Percentiles rank a stretch among this genome's conserved stretches.
Conservation (phyloP, 2,113 vertebrate species). For the Lanius collurio region DNA sequence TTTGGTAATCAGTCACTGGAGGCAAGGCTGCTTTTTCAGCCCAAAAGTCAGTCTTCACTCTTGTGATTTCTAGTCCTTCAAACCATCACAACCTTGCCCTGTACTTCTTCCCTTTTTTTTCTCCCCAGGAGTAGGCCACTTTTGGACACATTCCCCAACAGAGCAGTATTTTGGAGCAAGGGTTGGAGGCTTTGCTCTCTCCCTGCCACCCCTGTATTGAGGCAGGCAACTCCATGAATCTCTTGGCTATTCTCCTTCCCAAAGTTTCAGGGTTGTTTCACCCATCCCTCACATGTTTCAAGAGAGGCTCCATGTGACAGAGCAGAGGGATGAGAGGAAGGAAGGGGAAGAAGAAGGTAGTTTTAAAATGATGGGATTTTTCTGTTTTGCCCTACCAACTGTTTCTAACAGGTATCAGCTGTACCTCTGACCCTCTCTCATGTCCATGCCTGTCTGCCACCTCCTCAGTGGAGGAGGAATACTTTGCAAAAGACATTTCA, state of each 20-base stretch:
- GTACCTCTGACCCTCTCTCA: neutral
- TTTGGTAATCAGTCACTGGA: neutral
- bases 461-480: neutral
- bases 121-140: accelerated
- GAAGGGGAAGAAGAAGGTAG: neutral
- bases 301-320: neutral
- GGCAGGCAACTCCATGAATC: neutral
- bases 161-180: neutral
- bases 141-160: neutral
- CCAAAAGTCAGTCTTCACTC: neutral
- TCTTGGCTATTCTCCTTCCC: neutral
- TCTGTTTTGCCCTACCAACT: neutral
- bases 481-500: neutral
- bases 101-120: neutral
- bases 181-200: neutral
- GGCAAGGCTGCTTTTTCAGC: neutral
- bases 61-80: neutral
- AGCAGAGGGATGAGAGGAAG: neutral
- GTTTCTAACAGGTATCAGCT: neutral
- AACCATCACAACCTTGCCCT: neutral
- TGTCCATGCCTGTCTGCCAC: neutral
- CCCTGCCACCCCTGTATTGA: neutral
- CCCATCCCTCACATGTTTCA: neutral
- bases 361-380: neutral
- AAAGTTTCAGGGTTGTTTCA: neutral